These are phyloP conservation scores for Anoplius nigerrimus DNA, from an alignment of 2,888 invertebrate genomes.

Conservation along the genomic window DNA sequence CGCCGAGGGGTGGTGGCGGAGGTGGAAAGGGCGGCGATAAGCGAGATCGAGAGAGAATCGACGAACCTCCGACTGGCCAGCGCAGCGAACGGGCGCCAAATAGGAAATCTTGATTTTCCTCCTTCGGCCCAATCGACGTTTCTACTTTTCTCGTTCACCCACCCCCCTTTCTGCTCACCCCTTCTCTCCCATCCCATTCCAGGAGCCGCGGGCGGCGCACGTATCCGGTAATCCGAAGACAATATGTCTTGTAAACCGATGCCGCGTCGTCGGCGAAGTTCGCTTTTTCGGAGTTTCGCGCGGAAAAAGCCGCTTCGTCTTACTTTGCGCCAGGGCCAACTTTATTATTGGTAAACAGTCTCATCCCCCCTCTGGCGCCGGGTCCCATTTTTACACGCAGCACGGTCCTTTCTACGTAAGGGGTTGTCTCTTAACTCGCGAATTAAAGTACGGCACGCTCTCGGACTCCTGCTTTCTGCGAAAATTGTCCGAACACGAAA, in stretches of 20 bases:
- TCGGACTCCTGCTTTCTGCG: no score
- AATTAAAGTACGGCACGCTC: no score
- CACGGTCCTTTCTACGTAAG: no score
- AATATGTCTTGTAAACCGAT: conserved; percentile 27
- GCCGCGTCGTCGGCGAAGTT: conserved; percentile 11
- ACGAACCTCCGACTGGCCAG: no score
- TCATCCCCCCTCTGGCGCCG: neutral
- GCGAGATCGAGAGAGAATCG: neutral
- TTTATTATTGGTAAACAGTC: conserved; percentile 37
- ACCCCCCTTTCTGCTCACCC: neutral
- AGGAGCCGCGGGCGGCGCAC: conserved; percentile 12
- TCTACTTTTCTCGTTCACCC: conserved; percentile 10
- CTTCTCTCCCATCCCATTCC: conserved; percentile 5
- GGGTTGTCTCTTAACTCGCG: no score
- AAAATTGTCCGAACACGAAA: no score
- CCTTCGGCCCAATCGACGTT: conserved; percentile 3
- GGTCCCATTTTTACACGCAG: no score
- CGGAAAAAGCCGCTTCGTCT: conserved; percentile 25
- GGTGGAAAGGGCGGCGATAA: neutral
- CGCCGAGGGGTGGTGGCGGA: neutral
- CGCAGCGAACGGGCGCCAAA: neutral
- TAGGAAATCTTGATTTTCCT: conserved; percentile 8
- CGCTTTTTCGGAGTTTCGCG: conserved; percentile 22
- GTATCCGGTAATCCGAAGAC: conserved; percentile 15
- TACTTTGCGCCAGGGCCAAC: conserved; percentile 27